Base-by-base conservation (phyloP, 1,140 invertebrate genomes). In the Drosophila repletoides region DNA sequence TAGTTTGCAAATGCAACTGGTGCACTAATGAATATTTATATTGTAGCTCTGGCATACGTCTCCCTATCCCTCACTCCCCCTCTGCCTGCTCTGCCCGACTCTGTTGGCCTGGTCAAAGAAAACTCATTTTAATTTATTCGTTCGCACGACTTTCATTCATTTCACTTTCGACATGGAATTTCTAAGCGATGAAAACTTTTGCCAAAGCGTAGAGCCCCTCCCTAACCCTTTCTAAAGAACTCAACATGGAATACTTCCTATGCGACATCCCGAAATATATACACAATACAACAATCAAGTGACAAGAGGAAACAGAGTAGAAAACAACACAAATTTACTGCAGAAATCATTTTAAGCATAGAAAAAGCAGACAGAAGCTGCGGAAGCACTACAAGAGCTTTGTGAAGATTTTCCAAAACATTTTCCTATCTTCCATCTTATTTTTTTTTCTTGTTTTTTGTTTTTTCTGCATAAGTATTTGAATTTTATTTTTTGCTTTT, bases 101-200 rank as follows among this genome's bases (percentile, higher is more conserved):
- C n/a, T n/a, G n/a, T n/a, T n/a, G n/a, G n/a, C 15, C 33, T 22
- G 49, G 65, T 74, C 73, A 83, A 77, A 46, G 71, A 58, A n/a
- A 52, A 56, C 48, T 41, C 40, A 41, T 63, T 79, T 83, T 83
- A 84, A 83, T 83, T 63, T 83, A 83, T 83, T 83, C 79, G 41
- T 59, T 74, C 56, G 70, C 79, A 83, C 74, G 75, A 79, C 66
- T 86, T 86, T 86, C 80, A 72, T 75, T 84, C 86, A 66, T 86
- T 74, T 79, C 79, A 86, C 79, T 79, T 79, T 70, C 66, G 33
- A 33, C 74, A 69, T 55, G 51, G 52, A 71, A 73, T 70, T 52
- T 60, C 43, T 53, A 59, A 81, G 61, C 40, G 33, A 33, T 26
- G 21, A 33, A 56, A 51, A 76, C 55, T 61, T 55, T 63, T 29